Evolutionary conservation across 2,888 invertebrate genomes (phyloP).

Genomic region (Pollenia labialis): DNA sequence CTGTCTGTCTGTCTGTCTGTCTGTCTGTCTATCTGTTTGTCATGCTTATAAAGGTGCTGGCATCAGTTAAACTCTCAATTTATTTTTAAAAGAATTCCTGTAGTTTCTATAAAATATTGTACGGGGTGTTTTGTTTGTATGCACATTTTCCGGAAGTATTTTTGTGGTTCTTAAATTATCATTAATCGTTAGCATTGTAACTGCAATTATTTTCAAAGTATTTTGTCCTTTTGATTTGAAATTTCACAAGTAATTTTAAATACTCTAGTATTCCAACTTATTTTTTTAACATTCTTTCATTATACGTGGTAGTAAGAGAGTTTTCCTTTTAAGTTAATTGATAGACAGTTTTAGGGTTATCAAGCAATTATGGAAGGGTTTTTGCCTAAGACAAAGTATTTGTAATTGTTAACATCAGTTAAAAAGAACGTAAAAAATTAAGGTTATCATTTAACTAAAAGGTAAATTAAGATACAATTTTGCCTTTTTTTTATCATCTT

Average conservation of each 20-base stretch:
- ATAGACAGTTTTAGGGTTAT: background rate
- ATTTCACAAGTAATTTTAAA: background rate
- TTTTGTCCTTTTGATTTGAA: slow-evolving; percentile 31
- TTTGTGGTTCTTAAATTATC: slow-evolving; percentile 43
- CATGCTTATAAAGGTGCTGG: slow-evolving; percentile 14
- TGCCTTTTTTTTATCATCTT: background rate
- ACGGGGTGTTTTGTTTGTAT: slow-evolving; percentile 13
- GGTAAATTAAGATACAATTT: too few species aligned
- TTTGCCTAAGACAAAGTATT: background rate
- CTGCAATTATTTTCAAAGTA: slow-evolving; percentile 41
- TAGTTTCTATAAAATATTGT: background rate
- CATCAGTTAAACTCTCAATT: slow-evolving; percentile 50
- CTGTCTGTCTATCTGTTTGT: slow-evolving; percentile 14
- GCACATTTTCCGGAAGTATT: slow-evolving; percentile 53
- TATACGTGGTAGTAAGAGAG: background rate
- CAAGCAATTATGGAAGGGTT: background rate
- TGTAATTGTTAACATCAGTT: background rate
- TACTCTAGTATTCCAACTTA: background rate
- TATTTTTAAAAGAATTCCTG: slow-evolving; percentile 17
- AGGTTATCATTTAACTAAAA: background rate
- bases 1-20: background rate
- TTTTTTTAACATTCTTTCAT: background rate
- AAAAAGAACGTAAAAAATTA: background rate
- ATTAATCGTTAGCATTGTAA: slow-evolving; percentile 58
- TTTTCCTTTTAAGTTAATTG: slow-evolving; percentile 21